phyloP scores from a whole-genome alignment of 2,113 vertebrate genomes.

The Rhadina sibilatrix region DNA sequence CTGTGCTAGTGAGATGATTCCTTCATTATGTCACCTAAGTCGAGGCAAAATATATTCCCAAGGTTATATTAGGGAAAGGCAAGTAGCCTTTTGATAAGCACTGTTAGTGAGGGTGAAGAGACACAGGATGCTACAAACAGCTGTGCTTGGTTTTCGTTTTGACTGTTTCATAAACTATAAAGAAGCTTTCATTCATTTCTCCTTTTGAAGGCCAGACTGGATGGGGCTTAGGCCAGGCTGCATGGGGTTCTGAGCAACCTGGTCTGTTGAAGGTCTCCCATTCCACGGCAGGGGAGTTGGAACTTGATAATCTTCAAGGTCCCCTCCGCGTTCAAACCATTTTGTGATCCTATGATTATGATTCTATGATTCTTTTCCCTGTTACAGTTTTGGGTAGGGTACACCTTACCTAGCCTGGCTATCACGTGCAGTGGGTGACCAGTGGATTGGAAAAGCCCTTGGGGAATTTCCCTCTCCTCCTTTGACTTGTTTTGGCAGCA shows the following conservation, averaged over 20 bases:
- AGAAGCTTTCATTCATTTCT: neutral
- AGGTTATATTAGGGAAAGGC: neutral
- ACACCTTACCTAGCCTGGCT: neutral
- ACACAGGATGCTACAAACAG: accelerated
- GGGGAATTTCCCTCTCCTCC: neutral
- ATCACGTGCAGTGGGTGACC: neutral
- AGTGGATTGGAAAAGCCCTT: neutral
- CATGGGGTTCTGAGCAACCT: neutral
- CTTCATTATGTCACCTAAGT: neutral
- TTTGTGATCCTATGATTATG: neutral
- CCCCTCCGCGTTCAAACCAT: neutral
- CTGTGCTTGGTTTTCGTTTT: neutral
- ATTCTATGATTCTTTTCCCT: neutral
- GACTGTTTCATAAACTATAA: neutral
- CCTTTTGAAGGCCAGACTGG: neutral
- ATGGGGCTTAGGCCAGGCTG: neutral
- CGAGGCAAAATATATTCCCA: neutral
- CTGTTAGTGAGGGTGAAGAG: accelerated
- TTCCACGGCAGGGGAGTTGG: neutral
- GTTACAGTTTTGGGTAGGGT: neutral
- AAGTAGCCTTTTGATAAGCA: neutral
- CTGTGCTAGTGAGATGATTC: neutral
- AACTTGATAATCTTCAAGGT: neutral
- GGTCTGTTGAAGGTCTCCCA: neutral
- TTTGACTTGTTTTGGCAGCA: accelerated